Conservation (phyloP, 2,797 vertebrate species). For the Limnodromus scolopaceus region DNA sequence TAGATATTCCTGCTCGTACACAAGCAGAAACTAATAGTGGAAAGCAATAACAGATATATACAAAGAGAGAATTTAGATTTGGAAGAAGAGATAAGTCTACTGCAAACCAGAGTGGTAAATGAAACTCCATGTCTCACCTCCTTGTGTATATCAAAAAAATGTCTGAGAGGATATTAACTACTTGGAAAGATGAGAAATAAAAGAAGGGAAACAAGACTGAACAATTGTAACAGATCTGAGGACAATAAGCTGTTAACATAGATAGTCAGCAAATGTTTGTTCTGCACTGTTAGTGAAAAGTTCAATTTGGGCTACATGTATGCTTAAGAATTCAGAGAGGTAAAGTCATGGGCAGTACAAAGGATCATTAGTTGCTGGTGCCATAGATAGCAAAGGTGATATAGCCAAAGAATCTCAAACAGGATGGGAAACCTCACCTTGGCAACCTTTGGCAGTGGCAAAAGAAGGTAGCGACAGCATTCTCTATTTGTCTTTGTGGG, state of each 20-base stretch:
- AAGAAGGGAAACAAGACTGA: not conserved
- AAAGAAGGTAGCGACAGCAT: not conserved
- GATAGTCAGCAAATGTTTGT: not conserved
- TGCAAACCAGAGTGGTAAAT: not conserved
- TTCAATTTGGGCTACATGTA: not conserved
- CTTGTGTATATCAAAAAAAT: not conserved
- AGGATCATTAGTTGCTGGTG: not conserved
- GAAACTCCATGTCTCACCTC: not conserved
- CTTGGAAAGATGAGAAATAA: not conserved
- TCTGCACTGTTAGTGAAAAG: not conserved
- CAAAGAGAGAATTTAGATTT: not conserved
- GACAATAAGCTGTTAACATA: not conserved
- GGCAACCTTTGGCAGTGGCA: not conserved
- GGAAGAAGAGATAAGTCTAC: not conserved
- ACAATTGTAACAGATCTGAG: not conserved
- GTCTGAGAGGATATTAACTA: not conserved
- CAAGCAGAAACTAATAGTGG: not conserved
- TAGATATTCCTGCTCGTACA: not conserved
- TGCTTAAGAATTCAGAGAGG: not conserved
- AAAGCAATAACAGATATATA: not conserved
- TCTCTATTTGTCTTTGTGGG: not conserved
- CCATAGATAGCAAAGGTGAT: not conserved
- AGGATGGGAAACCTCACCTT: not conserved
- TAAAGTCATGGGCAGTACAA: not conserved
- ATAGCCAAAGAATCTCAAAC: not conserved